Evolutionary conservation across 2,888 invertebrate species (phyloP).

Genomic region (Lithophane leautieri): DNA sequence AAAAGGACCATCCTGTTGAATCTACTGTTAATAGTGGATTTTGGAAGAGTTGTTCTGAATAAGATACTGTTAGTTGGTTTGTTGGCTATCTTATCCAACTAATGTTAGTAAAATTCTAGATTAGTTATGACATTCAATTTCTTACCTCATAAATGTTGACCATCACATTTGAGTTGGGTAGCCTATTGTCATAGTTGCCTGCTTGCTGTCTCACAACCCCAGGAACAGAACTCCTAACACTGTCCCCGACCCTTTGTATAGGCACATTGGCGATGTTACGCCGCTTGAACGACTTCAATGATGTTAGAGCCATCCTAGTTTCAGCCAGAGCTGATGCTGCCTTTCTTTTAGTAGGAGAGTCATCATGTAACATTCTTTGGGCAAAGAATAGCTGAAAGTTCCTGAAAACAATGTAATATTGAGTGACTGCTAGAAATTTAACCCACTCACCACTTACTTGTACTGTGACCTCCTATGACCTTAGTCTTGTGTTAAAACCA

Average conservation of each 20-base stretch:
- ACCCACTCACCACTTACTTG: not conserved
- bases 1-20: not conserved
- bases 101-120: not conserved
- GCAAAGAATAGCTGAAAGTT: slow-evolving; percentile 94
- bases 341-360: slow-evolving; percentile 89
- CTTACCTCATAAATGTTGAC: slow-evolving; percentile 91
- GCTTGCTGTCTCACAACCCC: slow-evolving; percentile 89
- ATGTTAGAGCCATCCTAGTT: slow-evolving; percentile 94
- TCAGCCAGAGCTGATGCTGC: slow-evolving; percentile 92
- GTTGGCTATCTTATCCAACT: not conserved
- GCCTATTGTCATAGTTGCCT: slow-evolving; percentile 78
- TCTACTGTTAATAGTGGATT: not conserved
- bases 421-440: slow-evolving; percentile 1
- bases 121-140: not conserved
- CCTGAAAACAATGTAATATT: slow-evolving; percentile 81
- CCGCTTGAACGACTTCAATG: slow-evolving; percentile 92
- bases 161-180: slow-evolving; percentile 87
- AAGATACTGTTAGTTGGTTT: not conserved
- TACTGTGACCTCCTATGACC: slow-evolving; percentile 30
- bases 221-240: slow-evolving; percentile 87
- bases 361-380: slow-evolving; percentile 92
- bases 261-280: slow-evolving; percentile 87
- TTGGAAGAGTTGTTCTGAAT: not conserved
- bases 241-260: slow-evolving; percentile 90
- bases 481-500: slow-evolving; percentile 12